Conservation (phyloP, 2,888 invertebrate genomes). For the Aleiodes testaceus region DNA sequence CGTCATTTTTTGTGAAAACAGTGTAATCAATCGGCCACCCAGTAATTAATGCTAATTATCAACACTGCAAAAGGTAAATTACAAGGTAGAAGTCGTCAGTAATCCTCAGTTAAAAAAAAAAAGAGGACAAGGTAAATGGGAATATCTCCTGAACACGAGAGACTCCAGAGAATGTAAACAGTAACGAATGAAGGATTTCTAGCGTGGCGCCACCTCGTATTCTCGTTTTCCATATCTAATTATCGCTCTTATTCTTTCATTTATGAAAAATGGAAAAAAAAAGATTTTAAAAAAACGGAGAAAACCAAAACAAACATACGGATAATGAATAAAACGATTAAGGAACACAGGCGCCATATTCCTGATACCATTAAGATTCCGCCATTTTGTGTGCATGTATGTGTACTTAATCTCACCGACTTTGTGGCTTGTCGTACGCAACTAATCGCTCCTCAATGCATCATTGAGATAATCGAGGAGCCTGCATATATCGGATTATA, state of each 20-base stretch:
- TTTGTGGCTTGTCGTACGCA: constrained; percentile 15
- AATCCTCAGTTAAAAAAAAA: neutral
- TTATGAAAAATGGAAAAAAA: too few relatives aligned
- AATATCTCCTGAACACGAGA: constrained; percentile 49
- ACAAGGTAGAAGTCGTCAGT: too few relatives aligned
- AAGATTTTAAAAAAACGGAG: too few relatives aligned
- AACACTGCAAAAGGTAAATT: too few relatives aligned
- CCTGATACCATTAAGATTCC: neutral
- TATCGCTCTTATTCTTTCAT: constrained; percentile 43
- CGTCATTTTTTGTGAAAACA: too few relatives aligned
- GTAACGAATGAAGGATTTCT: constrained; percentile 38
- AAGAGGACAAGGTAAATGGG: constrained; percentile 42
- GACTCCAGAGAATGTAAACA: constrained; percentile 29
- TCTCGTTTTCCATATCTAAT: constrained; percentile 51
- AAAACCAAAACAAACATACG: neutral
- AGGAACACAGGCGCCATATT: constrained; percentile 20
- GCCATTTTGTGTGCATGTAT: constrained; percentile 10
- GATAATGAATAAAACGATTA: constrained; percentile 20
- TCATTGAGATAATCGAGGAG: constrained; percentile 31
- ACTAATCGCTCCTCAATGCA: constrained; percentile 28
- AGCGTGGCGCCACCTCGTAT: constrained; percentile 46
- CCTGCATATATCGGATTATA: constrained; percentile 4
- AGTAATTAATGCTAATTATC: too few relatives aligned
- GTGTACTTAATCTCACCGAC: neutral
- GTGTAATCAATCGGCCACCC: too few relatives aligned